Percentiles rank a stretch among this genome's conserved stretches.
phyloP scores from a whole-genome alignment of 2,888 invertebrate genomes.

The Lucinisca nassula region DNA sequence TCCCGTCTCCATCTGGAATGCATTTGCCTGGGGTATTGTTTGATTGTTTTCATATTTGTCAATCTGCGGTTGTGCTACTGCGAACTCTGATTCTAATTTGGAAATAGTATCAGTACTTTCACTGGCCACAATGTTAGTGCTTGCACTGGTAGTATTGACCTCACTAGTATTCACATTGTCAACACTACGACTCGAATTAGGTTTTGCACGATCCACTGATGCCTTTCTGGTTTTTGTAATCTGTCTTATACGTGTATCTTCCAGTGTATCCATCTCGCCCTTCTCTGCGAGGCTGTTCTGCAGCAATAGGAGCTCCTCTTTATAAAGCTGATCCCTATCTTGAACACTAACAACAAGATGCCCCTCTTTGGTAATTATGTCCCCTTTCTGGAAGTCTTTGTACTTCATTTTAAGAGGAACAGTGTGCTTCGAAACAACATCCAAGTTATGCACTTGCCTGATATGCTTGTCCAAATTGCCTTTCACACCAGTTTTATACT shows the following conservation, averaged over 20 bases:
- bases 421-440: constrained; percentile 70
- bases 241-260: neutral
- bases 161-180: neutral
- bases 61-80: neutral
- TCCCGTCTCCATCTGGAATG: neutral
- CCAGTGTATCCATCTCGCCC: neutral
- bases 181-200: neutral
- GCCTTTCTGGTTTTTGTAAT: neutral
- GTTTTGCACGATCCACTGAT: neutral
- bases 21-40: too few species aligned
- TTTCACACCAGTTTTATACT: constrained; percentile 71
- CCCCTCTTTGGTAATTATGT: constrained; percentile 66
- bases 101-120: neutral
- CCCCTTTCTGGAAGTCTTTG: constrained; percentile 61
- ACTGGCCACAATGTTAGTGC: neutral
- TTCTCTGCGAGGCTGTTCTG: neutral
- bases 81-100: neutral
- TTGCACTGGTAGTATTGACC: neutral
- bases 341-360: constrained; percentile 56
- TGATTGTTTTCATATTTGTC: neutral
- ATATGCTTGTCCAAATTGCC: constrained; percentile 74
- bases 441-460: constrained; percentile 65
- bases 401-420: constrained; percentile 67
- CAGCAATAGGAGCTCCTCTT: neutral
- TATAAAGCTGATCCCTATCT: constrained; percentile 48